phyloP scores from a whole-genome alignment of 2,888 invertebrate genomes.

The Sarcophaga caerulescens region DNA sequence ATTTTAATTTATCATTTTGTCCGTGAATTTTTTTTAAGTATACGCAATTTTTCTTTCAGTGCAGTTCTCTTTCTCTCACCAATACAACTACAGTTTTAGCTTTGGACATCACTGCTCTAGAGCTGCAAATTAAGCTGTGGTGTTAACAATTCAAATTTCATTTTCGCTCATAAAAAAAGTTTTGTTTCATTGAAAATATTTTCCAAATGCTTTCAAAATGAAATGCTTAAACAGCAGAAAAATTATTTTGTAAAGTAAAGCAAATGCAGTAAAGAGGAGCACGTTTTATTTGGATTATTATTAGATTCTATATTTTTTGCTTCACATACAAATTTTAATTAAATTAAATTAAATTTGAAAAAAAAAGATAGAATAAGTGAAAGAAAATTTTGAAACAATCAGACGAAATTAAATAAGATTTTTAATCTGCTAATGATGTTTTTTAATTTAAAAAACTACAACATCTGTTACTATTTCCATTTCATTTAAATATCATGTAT shows the following conservation, averaged over 20 bases:
- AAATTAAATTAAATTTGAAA: too few species aligned
- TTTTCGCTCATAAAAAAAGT: conserved; percentile 50
- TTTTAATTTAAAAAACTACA: not conserved
- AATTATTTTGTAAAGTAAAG: not conserved
- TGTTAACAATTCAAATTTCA: conserved; percentile 56
- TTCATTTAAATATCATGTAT: too few species aligned
- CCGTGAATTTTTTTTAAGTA: too few species aligned
- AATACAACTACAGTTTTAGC: too few species aligned
- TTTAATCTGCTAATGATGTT: not conserved
- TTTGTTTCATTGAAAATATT: not conserved
- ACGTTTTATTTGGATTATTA: not conserved
- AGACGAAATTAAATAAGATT: too few species aligned
- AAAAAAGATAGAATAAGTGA: too few species aligned
- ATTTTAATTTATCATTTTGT: too few species aligned
- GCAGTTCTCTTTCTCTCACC: too few species aligned
- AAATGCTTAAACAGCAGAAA: not conserved
- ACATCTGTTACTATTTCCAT: too few species aligned
- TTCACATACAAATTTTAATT: not conserved
- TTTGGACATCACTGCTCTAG: too few species aligned
- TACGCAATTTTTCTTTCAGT: too few species aligned
- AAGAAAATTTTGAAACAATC: too few species aligned
- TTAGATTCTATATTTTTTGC: not conserved
- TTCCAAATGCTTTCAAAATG: not conserved
- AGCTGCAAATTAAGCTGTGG: conserved; percentile 8
- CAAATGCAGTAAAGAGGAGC: not conserved